Base-by-base conservation (phyloP, 1,140 invertebrate species). In the Orius insidiosus region DNA sequence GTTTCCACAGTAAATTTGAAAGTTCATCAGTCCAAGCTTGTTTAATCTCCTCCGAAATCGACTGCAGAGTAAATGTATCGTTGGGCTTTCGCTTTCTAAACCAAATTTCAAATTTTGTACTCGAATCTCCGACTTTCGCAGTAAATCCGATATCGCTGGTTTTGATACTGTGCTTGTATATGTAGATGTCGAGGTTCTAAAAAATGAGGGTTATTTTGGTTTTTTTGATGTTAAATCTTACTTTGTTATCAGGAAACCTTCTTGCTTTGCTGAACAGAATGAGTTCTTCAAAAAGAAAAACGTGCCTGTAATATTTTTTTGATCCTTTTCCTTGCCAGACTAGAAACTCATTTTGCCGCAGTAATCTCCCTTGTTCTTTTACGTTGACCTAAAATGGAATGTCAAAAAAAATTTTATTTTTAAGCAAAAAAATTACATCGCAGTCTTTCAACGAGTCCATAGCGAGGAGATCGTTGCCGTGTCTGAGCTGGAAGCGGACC, bases 51-150 rank as follows among this genome's bases (percentile, higher is more conserved):
- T 80, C 72, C 52, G 72, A 78, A 51, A 77, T 75, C 32, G 80
- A 79, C 55, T 85, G 80, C 15, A 85, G 61, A 5, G 82, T 76
- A 54, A 84, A 90, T 5, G 78, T 85, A 48, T 86, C 86, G 51
- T 86, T 84, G 0, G 80, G 78, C 63, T 87, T 90, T 49, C 85
- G 70, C 59, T 90, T 88, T 31, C 86, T 70, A 62, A 89, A 93
- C 88, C 88, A 94, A 47, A 95, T 88, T 63, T 89, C 86, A 62
- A 94, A 94, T 64, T 87, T 88, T n/a, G 82, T 80, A 16, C 75
- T 73, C 46, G 76, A 81, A 53, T 90, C 85, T 3, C 83, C 80
- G 45, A 88, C 80, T 63, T 85, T 83, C 3, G 87, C 87, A 3
- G 89, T 94, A 52, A 95, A 67, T 19, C 89, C 89, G 51, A 94